phyloP scores from a whole-genome alignment of 2,113 vertebrate genomes.

The Sorex araneus region DNA sequence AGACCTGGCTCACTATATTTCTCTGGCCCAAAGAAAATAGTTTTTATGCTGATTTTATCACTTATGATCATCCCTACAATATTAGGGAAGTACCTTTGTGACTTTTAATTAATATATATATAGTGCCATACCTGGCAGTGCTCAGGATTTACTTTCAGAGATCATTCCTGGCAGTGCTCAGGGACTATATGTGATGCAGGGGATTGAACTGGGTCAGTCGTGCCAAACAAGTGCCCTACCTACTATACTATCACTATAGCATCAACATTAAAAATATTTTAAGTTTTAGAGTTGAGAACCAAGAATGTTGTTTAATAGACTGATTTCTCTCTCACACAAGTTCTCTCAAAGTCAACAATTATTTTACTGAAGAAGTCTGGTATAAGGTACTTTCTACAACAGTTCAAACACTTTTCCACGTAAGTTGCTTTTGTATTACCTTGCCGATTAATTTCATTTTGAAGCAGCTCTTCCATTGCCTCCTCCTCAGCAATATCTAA shows the following conservation, averaged over 20 bases:
- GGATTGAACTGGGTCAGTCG: too few relatives aligned
- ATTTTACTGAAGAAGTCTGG: conserved; percentile 37
- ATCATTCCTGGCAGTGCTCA: background rate
- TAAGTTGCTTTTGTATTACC: conserved; percentile 88
- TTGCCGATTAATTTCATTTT: conserved; percentile 99
- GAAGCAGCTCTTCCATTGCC: conserved; percentile 98
- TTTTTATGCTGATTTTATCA: background rate
- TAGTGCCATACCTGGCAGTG: too few relatives aligned
- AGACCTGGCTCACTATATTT: background rate
- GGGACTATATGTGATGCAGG: too few relatives aligned
- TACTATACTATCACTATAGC: too few relatives aligned
- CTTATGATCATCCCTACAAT: conserved; percentile 7
- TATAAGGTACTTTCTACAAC: conserved; percentile 43
- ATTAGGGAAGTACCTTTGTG: background rate
- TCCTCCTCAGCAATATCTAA: conserved; percentile 99
- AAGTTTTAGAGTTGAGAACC: too few relatives aligned
- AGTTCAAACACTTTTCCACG: conserved; percentile 26
- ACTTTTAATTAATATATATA: too few relatives aligned
- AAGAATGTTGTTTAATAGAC: background rate
- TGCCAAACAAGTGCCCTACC: too few relatives aligned
- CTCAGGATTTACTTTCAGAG: too few relatives aligned
- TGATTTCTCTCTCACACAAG: conserved; percentile 6
- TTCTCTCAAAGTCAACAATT: conserved; percentile 1
- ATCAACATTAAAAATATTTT: too few relatives aligned
- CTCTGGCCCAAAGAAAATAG: conserved; percentile 42